A percentile compares a stretch with the other conserved stretches of the same genome.
Evolutionary conservation across 2,797 vertebrate genomes (phyloP).

Genomic region (Danionella dracula): DNA sequence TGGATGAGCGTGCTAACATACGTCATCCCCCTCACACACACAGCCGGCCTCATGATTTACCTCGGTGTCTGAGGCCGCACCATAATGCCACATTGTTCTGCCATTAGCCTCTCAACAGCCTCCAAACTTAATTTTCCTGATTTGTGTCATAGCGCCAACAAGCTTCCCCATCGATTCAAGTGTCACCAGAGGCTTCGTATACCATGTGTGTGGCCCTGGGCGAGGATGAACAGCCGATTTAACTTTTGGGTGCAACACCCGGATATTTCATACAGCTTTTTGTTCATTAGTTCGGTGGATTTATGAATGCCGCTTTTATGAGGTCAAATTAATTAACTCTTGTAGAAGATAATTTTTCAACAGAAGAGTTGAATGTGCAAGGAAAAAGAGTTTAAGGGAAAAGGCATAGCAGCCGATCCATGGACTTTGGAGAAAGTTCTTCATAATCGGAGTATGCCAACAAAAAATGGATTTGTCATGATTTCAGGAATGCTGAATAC

Average conservation of each 20-base stretch:
- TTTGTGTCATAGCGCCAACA: constrained; percentile 44
- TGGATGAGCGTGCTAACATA: constrained; percentile 1
- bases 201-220: background rate
- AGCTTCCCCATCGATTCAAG: constrained; percentile 43
- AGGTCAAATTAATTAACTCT: background rate
- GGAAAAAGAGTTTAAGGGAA: too few species aligned
- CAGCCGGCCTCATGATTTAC: constrained; percentile 36
- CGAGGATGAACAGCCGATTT: background rate
- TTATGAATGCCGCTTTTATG: background rate
- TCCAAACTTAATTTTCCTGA: constrained; percentile 52
- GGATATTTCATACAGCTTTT: background rate
- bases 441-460: too few species aligned
- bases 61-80: constrained; percentile 23
- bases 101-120: constrained; percentile 48
- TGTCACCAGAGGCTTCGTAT: constrained; percentile 19
- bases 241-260: background rate
- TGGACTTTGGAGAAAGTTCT: too few species aligned
- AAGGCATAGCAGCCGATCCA: too few species aligned
- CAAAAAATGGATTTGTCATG: too few species aligned
- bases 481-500: too few species aligned
- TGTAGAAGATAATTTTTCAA: background rate
- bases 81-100: constrained; percentile 40
- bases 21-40: constrained; percentile 12
- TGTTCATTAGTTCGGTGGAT: too few species aligned
- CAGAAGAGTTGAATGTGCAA: too few species aligned